phyloP scores from a whole-genome alignment of 2,888 invertebrate genomes.

The Sceliomorpha sp. region DNA sequence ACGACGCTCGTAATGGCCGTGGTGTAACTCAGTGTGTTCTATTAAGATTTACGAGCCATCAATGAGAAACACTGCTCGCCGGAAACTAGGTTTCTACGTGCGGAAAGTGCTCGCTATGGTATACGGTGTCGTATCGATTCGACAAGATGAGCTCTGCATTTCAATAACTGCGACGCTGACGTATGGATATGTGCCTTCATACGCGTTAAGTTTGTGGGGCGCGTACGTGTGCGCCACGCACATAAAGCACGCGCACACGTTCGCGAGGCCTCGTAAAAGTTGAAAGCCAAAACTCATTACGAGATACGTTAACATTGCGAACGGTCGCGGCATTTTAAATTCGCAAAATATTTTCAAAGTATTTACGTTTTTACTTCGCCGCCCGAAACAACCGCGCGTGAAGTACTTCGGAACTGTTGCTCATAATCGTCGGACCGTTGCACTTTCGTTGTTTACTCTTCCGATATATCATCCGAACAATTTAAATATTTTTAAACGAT shows the following conservation, averaged over 20 bases:
- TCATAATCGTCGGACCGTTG: too few relatives aligned
- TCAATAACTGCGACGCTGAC: constrained; percentile 66
- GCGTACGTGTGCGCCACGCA: constrained; percentile 10
- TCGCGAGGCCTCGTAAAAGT: constrained; percentile 48
- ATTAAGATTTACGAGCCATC: constrained; percentile 69
- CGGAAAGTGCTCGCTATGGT: constrained; percentile 58
- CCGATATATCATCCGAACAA: too few relatives aligned
- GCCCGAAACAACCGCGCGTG: too few relatives aligned
- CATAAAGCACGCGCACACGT: constrained; percentile 44
- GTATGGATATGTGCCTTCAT: constrained; percentile 35
- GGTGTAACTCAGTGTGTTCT: constrained; percentile 55
- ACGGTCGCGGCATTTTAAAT: constrained; percentile 31
- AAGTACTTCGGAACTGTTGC: too few relatives aligned
- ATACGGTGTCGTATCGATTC: constrained; percentile 69
- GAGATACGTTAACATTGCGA: constrained; percentile 20
- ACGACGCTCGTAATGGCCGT: constrained; percentile 56
- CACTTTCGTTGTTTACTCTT: too few relatives aligned
- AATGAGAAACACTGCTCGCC: constrained; percentile 71
- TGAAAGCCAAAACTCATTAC: constrained; percentile 47
- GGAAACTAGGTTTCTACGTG: constrained; percentile 68
- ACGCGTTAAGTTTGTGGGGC: too few relatives aligned
- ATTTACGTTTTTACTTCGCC: constrained; percentile 19
- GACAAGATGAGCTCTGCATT: constrained; percentile 71
- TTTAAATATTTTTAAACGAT: too few relatives aligned
- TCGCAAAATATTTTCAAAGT: constrained; percentile 6